These are phyloP conservation scores for Agriopis marginaria DNA, from an alignment of 2,888 invertebrate genomes.

Conservation along the genomic window DNA sequence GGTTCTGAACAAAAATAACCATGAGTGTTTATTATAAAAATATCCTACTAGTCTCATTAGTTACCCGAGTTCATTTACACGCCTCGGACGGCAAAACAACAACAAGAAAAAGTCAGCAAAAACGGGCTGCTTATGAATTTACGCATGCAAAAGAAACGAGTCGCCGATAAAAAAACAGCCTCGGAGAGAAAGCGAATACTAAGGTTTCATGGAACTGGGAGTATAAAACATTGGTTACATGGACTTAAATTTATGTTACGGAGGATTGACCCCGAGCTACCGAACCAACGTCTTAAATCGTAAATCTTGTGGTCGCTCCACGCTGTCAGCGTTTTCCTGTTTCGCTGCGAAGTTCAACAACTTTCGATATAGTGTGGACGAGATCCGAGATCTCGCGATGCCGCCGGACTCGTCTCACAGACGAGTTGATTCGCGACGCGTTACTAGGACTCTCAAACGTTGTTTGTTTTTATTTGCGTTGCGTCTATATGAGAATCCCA, in stretches of 20 bases:
- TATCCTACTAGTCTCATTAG: constrained; percentile 36
- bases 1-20: constrained; percentile 44
- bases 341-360: constrained; percentile 65
- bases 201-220: constrained; percentile 52
- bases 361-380: constrained; percentile 56
- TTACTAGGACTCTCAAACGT: too few species aligned
- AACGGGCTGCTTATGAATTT: constrained; percentile 54
- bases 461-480: constrained; percentile 41
- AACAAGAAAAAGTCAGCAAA: constrained; percentile 47
- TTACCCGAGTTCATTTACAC: constrained; percentile 42
- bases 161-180: constrained; percentile 58
- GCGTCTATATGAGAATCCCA: constrained; percentile 36
- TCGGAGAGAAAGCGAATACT: constrained; percentile 57
- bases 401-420: constrained; percentile 7
- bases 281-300: constrained; percentile 56
- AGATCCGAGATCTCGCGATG: not conserved
- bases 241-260: constrained; percentile 56
- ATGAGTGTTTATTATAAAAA: constrained; percentile 28
- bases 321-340: constrained; percentile 65
- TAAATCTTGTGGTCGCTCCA: constrained; percentile 64
- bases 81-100: constrained; percentile 52
- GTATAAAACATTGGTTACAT: constrained; percentile 47
- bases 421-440: not conserved
- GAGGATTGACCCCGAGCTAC: constrained; percentile 67
- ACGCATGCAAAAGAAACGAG: constrained; percentile 61